These are phyloP conservation scores for Xylophagus ater DNA, from an alignment of 2,888 invertebrate species.

Conservation along the genomic window DNA sequence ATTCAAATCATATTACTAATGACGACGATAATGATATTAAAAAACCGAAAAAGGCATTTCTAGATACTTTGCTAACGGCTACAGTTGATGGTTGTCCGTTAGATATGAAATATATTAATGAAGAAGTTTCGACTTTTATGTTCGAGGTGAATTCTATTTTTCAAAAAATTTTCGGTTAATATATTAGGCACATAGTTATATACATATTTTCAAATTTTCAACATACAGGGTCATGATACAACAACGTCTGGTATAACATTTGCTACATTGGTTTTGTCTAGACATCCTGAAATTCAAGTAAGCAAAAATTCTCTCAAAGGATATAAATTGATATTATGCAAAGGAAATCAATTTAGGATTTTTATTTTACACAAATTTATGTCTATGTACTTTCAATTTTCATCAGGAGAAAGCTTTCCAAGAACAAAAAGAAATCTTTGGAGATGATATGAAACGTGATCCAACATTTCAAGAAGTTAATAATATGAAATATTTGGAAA, in stretches of 20 bases:
- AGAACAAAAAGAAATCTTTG: conserved; percentile 41
- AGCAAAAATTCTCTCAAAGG: conserved; percentile 18
- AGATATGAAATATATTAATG: conserved; percentile 28
- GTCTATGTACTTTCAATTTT: neutral
- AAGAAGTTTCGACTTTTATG: conserved; percentile 36
- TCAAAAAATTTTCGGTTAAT: too few species aligned
- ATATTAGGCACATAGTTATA: neutral
- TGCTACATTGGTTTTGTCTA: conserved; percentile 42
- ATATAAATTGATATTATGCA: neutral
- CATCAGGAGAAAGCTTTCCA: conserved; percentile 39
- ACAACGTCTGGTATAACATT: conserved; percentile 47
- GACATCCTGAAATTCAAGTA: conserved; percentile 42
- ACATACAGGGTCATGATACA: conserved; percentile 46
- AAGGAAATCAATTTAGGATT: too few species aligned
- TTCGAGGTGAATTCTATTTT: conserved; percentile 28
- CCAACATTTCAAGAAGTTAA: conserved; percentile 29
- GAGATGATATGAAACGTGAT: conserved; percentile 27
- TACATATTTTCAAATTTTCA: too few species aligned
- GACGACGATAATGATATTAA: neutral
- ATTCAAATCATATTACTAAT: too few species aligned
- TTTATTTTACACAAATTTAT: neutral
- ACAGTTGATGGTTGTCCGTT: conserved; percentile 28
- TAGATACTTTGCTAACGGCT: conserved; percentile 30
- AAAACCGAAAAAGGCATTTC: conserved; percentile 28
- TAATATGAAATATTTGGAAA: conserved; percentile 33